Evolutionary conservation across 2,113 vertebrate genomes (phyloP).

Genomic region (Charina bottae): DNA sequence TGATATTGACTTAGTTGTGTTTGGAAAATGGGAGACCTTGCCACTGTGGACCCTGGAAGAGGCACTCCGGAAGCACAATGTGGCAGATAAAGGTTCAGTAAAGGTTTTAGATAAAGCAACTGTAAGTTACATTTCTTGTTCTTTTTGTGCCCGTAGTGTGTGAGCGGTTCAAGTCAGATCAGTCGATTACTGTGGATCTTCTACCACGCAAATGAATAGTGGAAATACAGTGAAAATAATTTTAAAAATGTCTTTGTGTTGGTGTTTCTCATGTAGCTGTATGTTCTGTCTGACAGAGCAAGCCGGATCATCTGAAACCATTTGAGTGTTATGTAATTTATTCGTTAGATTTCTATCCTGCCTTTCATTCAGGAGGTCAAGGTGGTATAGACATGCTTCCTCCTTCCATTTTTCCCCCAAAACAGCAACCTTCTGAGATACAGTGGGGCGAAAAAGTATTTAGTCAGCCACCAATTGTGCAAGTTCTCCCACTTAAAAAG

Average conservation of each 20-base stretch:
- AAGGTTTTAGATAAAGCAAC: conserved; percentile 98
- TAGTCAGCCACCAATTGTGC: too few relatives aligned
- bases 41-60: conserved; percentile 97
- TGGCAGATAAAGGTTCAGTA: conserved; percentile 93
- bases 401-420: too few relatives aligned
- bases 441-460: too few relatives aligned
- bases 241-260: neutral
- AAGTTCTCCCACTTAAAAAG: too few relatives aligned
- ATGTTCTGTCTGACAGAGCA: neutral
- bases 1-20: conserved; percentile 97
- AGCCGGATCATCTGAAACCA: neutral
- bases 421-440: too few relatives aligned
- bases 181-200: neutral
- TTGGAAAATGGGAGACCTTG: conserved; percentile 95
- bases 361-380: too few relatives aligned
- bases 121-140: conserved; percentile 74
- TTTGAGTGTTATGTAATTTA: too few relatives aligned
- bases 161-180: neutral
- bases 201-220: neutral
- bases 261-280: neutral
- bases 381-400: too few relatives aligned
- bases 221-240: too few relatives aligned
- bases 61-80: conserved; percentile 91
- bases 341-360: too few relatives aligned
- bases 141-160: neutral